Conservation (phyloP, 2,888 invertebrate species). For the Laothoe populi region DNA sequence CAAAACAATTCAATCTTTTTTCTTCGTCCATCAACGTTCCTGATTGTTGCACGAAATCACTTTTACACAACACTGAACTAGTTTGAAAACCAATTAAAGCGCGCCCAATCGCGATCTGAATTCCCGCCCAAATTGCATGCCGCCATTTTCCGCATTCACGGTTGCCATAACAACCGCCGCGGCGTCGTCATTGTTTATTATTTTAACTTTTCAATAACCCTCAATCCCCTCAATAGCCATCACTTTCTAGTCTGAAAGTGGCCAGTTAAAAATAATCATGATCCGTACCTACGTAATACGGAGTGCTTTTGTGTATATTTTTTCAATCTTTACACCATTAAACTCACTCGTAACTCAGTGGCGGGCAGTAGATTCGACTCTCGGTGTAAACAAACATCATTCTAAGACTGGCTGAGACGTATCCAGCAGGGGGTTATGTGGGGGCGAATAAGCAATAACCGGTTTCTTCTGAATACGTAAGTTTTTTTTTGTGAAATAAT, state of each 20-base stretch:
- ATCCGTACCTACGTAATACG: conserved; percentile 21
- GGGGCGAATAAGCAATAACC: too few relatives aligned
- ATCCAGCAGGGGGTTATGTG: conserved; percentile 2
- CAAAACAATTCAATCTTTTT: not conserved
- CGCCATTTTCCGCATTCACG: conserved; percentile 5
- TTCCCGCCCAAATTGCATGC: not conserved
- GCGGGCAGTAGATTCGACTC: conserved; percentile 39
- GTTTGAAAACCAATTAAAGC: not conserved
- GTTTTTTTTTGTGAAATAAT: too few relatives aligned
- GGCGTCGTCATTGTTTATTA: conserved; percentile 10
- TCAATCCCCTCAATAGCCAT: conserved; percentile 11
- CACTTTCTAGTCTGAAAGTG: conserved; percentile 17
- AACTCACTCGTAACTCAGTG: conserved; percentile 32
- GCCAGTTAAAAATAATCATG: conserved; percentile 27
- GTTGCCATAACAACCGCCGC: conserved; percentile 8
- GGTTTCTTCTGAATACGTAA: too few relatives aligned
- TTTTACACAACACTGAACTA: not conserved
- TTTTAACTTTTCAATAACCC: conserved; percentile 13
- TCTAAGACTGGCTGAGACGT: not conserved
- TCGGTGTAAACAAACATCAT: conserved; percentile 38
- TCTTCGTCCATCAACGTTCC: not conserved
- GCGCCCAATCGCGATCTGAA: not conserved
- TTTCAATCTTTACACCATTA: conserved; percentile 33
- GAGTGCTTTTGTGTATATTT: conserved; percentile 38
- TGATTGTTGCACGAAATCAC: not conserved